These are phyloP conservation scores for Fregetta grallaria DNA, from an alignment of 2,113 vertebrate species.

Conservation along the genomic window DNA sequence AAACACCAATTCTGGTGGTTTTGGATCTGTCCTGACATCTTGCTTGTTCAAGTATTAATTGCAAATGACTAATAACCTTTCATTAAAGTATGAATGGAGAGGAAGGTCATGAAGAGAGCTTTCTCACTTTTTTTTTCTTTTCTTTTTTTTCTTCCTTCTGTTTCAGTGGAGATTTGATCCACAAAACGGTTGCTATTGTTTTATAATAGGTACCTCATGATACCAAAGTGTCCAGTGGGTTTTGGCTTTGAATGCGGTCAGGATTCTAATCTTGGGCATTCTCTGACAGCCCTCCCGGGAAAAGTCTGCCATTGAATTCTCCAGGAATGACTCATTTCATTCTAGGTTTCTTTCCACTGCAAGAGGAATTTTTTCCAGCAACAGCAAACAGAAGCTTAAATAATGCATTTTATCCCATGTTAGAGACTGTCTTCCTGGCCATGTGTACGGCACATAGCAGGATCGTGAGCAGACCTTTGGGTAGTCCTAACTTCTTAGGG, in stretches of 20 bases:
- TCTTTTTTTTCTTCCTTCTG: not conserved
- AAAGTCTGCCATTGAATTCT: slow-evolving; percentile 57
- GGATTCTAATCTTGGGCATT: slow-evolving; percentile 60
- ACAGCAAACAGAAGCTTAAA: slow-evolving; percentile 44
- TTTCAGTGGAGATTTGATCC: not conserved
- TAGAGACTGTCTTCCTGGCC: not conserved
- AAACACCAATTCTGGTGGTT: not conserved
- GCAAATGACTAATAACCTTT: not conserved
- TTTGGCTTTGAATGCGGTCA: slow-evolving; percentile 15
- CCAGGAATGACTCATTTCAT: slow-evolving; percentile 56
- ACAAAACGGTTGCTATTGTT: not conserved
- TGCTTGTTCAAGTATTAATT: not conserved
- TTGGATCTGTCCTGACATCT: not conserved
- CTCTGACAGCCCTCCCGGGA: slow-evolving; percentile 19
- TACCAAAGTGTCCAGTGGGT: not conserved
- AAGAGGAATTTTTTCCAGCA: slow-evolving; percentile 44
- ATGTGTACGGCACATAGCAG: not conserved
- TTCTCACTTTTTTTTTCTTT: accelerated
- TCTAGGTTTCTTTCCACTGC: slow-evolving; percentile 56
- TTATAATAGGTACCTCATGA: not conserved
- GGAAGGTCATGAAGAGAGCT: not conserved
- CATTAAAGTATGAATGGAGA: not conserved
- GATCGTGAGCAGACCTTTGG: not conserved
- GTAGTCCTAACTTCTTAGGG: not conserved
- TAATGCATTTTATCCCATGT: not conserved